Evolutionary conservation across 2,888 invertebrate genomes (phyloP), one percentile per base, ranked within the genome.

Genomic region (Seira musarum): DNA sequence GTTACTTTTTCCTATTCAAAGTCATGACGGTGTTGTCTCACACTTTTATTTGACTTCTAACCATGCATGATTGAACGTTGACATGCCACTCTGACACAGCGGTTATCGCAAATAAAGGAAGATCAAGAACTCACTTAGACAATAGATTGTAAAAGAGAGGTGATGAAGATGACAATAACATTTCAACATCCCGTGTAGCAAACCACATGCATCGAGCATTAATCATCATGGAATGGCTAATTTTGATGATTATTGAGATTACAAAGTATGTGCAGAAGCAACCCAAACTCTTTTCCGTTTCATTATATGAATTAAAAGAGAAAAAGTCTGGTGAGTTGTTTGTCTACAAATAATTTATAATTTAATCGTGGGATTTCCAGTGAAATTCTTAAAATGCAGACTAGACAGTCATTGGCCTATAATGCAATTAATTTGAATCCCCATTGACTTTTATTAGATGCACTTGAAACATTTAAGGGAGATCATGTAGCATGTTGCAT

Each of bases 21-120:
- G 67, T 67, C 46, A 69, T 35, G 8, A 57, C n/a, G n/a, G 17
- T 6, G 13, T 8, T 13, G 13, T 8, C 6, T 13, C 40, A 40
- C 13, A 40, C n/a, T 57, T 17, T n/a, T 57, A 13, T 57, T n/a
- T 57, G 57, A 17, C 17, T 57, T 57, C 17, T 8, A 57, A n/a
- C 8, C 57, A 57, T 57, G 57, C 17, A 57, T 57, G 57, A 57
- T 57, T 57, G 57, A 57, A n/a, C 57, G 57, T n/a, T n/a, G 57
- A 6, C 40, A 40, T 17, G n/a, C 17, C 10, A 57, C 57, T n/a
- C n/a, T n/a, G n/a, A n/a, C 57, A 17, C 17, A 8, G 60, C 22
- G 13, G 21, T 60, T 3, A n/a, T 53, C 13, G 17, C n/a, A 17
- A 53, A 53, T 60, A 2, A 60, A 60, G 22, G 2, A 10, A 60